Evolutionary conservation across 2,113 vertebrate species (phyloP).

Genomic region (Glaucidium brasilianum): DNA sequence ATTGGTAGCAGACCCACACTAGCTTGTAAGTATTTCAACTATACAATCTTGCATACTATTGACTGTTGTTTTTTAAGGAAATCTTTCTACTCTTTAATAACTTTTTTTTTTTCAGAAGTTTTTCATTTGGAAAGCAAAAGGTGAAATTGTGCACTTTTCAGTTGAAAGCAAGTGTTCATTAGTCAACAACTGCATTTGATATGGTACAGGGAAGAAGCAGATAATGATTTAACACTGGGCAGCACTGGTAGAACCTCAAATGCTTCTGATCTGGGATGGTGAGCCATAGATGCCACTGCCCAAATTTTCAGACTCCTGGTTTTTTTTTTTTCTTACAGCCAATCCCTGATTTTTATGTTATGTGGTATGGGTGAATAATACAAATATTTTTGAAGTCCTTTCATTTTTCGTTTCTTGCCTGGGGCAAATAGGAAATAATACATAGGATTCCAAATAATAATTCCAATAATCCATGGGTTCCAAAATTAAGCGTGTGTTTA

Average conservation of each 20-base stretch:
- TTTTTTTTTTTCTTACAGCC: neutral
- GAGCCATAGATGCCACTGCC: neutral
- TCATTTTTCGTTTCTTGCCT: neutral
- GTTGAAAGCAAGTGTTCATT: neutral
- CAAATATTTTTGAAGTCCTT: neutral
- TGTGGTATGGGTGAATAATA: neutral
- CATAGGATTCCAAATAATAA: neutral
- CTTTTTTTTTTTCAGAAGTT: neutral
- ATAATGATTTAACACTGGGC: neutral
- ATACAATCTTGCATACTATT: neutral
- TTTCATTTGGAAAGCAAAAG: neutral
- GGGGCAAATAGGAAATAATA: neutral
- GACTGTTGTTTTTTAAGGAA: neutral
- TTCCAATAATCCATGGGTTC: neutral
- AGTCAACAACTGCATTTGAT: neutral
- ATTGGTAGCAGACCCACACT: slow-evolving; percentile 96
- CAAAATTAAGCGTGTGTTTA: neutral
- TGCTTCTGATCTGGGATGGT: neutral
- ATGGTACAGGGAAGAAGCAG: neutral
- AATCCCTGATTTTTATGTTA: neutral
- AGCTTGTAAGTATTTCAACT: slow-evolving; percentile 90
- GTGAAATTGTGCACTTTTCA: neutral
- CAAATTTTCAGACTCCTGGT: neutral
- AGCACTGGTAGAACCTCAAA: neutral
- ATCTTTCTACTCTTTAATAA: neutral